Evolutionary conservation across 2,888 invertebrate species (phyloP), one percentile per base, ranked within the genome.

Genomic region (Calliscelio sp.): DNA sequence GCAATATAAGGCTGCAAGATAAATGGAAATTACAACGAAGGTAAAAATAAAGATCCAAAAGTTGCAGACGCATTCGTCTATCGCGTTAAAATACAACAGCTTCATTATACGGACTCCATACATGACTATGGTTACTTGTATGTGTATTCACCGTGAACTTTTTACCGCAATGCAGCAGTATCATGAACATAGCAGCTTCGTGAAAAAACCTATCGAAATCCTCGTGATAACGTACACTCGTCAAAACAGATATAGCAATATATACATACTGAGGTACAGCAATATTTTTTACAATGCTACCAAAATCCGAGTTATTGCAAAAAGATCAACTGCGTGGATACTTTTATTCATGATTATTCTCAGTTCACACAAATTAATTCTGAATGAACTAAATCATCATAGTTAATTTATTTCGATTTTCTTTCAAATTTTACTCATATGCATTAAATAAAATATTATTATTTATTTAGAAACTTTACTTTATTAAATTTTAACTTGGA

Each of bases 121-220:
- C 44, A 22, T 38, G 32, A 8, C 25, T 59, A 38, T 10, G 16
- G 51, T 38, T n/a, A 4, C 14, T 11, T 53, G 25, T 53, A 53
- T 25, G 22, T 35, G 59, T 59, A 16, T 10, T 8, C 20, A 22
- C 44, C 16, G 49, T 44, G 35, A 59, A 71, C 57, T 59, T 35
- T 71, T 71, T 71, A 70, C 55, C 59, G 71, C 71, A 71, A 57
- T 71, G 71, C 71, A 73, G 71, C 59, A 59, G 59, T 59, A 59
- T 49, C 59, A 49, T 44, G 10, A 49, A 14, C n/a, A 41, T 5
- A 73, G 7, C 20, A 7, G 14, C 7, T 44, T n/a, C n/a, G 44
- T n/a, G 22, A 59, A 73, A 71, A 59, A 70, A 55, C 7, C 22
- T 41, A 59, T 59, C 22, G 49, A 46, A 51, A 38, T 68, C 16